These are phyloP conservation scores for Panurus biarmicus DNA, from an alignment of 2,113 vertebrate species.

Conservation along the genomic window DNA sequence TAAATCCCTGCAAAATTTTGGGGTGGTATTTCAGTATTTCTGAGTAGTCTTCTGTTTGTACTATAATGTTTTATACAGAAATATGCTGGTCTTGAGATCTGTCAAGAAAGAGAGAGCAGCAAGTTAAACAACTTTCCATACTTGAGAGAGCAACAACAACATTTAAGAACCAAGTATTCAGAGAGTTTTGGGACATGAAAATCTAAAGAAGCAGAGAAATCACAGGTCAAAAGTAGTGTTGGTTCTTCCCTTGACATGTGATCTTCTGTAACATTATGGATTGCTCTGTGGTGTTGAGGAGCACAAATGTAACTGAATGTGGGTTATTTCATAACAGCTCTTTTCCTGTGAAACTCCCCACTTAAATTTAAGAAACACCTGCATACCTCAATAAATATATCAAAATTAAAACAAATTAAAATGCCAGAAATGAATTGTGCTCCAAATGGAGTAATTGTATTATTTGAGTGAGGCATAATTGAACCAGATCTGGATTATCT, in stretches of 20 bases:
- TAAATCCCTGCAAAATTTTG: background rate
- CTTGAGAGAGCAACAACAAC: rapidly evolving
- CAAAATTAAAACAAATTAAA: background rate
- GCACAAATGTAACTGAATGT: rapidly evolving
- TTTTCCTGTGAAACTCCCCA: background rate
- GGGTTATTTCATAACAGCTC: background rate
- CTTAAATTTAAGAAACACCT: background rate
- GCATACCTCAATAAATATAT: background rate
- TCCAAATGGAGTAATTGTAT: background rate
- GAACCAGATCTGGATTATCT: background rate
- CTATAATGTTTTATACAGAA: background rate
- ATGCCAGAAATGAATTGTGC: background rate
- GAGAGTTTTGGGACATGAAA: background rate
- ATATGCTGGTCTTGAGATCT: background rate
- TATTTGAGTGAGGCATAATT: background rate
- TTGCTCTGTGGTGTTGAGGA: background rate
- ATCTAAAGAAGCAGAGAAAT: background rate
- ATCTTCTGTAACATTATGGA: background rate
- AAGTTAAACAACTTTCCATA: background rate
- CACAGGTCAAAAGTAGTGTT: background rate
- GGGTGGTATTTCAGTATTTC: background rate
- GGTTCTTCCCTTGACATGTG: background rate
- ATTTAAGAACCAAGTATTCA: background rate
- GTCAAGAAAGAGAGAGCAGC: background rate
- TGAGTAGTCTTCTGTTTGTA: background rate